A percentile compares a stretch with the other conserved stretches of the same genome.
These are phyloP conservation scores for Otolemur garnettii DNA, from an alignment of 2,113 vertebrate species.

Conservation along the genomic window DNA sequence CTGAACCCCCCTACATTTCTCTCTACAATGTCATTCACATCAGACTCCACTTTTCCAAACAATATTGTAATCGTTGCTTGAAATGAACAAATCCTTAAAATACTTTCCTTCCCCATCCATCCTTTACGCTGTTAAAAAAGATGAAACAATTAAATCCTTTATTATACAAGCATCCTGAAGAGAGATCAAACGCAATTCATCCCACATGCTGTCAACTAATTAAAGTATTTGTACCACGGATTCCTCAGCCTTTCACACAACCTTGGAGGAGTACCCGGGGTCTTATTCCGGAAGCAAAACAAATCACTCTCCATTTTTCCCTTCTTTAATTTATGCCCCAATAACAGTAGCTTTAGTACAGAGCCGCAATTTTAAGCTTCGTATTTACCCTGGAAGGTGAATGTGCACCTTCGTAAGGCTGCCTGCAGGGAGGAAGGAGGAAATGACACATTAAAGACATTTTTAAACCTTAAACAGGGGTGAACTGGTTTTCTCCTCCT, in stretches of 20 bases:
- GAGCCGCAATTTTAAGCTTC: conserved; percentile 35
- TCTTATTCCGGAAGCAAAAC: conserved; percentile 69
- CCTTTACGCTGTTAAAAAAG: neutral
- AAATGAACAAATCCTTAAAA: conserved; percentile 60
- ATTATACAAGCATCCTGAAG: conserved; percentile 66
- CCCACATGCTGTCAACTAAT: conserved; percentile 70
- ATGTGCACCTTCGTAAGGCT: conserved; percentile 35
- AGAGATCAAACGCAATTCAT: conserved; percentile 66
- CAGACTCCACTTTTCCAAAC: conserved; percentile 25
- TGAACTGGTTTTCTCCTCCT: neutral
- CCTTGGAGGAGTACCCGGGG: neutral
- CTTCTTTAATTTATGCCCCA: conserved; percentile 64
- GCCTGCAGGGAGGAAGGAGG: conserved; percentile 32
- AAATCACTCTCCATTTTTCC: conserved; percentile 57
- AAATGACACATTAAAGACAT: conserved; percentile 34
- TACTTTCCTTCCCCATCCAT: conserved; percentile 21
- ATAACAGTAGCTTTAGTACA: conserved; percentile 9
- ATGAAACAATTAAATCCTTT: conserved; percentile 64
- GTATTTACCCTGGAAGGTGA: conserved; percentile 66
- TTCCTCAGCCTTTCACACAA: conserved; percentile 48
- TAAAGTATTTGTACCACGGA: conserved; percentile 69
- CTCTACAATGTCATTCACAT: neutral
- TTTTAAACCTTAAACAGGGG: neutral
- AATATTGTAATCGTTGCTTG: conserved; percentile 52
- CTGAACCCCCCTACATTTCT: neutral